Percentiles rank a stretch among this genome's conserved stretches.
These are phyloP conservation scores for Caerostris darwini DNA, from an alignment of 1,140 invertebrate species.

Conservation along the genomic window DNA sequence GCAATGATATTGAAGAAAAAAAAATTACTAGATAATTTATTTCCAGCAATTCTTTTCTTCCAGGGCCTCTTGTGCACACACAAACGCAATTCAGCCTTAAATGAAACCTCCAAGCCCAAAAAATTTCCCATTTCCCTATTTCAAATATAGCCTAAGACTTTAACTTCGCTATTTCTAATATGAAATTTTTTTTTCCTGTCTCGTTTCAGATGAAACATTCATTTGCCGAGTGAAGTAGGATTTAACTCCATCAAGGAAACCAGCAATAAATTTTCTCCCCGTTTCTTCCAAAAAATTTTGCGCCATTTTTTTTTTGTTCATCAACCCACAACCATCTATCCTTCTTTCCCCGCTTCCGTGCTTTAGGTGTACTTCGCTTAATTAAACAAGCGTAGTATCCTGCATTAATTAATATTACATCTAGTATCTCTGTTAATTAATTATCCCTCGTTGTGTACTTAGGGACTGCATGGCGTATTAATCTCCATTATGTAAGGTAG, in stretches of 20 bases:
- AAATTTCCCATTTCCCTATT: not conserved
- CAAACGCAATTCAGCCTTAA: not conserved
- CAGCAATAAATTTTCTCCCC: constrained; percentile 22
- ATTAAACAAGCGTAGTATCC: constrained; percentile 44
- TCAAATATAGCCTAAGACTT: not conserved
- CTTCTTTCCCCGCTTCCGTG: not conserved
- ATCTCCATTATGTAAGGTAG: constrained; percentile 54
- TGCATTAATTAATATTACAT: constrained; percentile 69
- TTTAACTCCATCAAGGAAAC: constrained; percentile 40
- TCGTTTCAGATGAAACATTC: not conserved
- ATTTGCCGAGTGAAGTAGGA: constrained; percentile 14
- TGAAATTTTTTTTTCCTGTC: not conserved
- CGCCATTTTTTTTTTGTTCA: not conserved
- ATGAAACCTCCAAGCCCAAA: not conserved
- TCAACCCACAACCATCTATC: not conserved
- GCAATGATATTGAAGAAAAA: not conserved
- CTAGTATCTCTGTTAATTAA: constrained; percentile 64
- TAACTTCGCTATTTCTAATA: constrained; percentile 22
- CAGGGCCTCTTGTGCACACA: not conserved
- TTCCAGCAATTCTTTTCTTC: not conserved
- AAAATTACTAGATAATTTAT: not conserved
- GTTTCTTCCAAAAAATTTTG: constrained; percentile 13
- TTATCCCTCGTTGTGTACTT: constrained; percentile 42
- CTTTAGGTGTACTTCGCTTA: constrained; percentile 33
- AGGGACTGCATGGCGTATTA: constrained; percentile 36